These are phyloP conservation scores for Eristalis tenax DNA, from an alignment of 2,888 invertebrate genomes.

Conservation along the genomic window DNA sequence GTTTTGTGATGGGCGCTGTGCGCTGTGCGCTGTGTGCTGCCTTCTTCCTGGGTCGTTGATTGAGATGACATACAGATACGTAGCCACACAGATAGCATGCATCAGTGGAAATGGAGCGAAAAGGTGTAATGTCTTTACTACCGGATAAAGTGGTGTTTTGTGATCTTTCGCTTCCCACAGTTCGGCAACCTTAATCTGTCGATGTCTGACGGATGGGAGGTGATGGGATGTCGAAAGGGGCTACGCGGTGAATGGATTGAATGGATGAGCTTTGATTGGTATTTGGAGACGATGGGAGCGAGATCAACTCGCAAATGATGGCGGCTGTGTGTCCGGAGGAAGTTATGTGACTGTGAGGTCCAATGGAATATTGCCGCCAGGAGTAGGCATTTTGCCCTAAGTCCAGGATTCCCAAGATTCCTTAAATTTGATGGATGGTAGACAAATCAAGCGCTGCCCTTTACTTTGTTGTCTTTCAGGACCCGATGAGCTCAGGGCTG, in stretches of 20 bases:
- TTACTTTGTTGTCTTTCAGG: too few species aligned
- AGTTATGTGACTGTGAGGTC: too few species aligned
- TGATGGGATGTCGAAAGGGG: not conserved
- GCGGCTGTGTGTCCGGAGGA: too few species aligned
- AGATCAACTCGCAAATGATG: too few species aligned
- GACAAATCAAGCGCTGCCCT: too few species aligned
- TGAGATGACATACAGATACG: not conserved
- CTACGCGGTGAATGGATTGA: not conserved
- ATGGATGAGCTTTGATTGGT: not conserved
- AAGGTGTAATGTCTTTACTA: not conserved
- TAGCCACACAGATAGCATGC: not conserved
- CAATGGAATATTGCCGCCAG: too few species aligned
- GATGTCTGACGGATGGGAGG: not conserved
- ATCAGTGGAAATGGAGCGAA: not conserved
- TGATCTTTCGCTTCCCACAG: not conserved
- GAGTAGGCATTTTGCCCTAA: too few species aligned
- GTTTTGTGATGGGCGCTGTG: not conserved
- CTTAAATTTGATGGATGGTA: too few species aligned
- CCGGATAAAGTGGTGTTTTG: not conserved
- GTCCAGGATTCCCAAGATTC: too few species aligned
- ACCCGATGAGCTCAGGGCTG: too few species aligned
- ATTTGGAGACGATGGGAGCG: too few species aligned
- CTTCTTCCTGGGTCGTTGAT: constrained; percentile 25
- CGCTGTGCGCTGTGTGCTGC: not conserved
- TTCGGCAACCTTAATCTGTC: not conserved